phyloP scores from a whole-genome alignment of 2,888 invertebrate genomes.

The Melikaiella ostensackeni region DNA sequence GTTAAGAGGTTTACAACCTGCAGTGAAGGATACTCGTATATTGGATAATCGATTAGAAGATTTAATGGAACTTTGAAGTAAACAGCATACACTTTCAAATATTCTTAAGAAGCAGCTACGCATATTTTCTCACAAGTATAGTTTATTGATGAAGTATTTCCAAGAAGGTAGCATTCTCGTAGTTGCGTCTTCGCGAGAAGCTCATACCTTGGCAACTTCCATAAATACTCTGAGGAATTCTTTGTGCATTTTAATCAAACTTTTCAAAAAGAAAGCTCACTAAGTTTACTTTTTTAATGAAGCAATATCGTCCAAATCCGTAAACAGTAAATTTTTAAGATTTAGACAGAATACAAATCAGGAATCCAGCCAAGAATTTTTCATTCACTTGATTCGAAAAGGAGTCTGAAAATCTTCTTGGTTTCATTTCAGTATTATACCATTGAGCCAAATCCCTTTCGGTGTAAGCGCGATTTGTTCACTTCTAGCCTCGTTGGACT shows the following conservation, averaged over 20 bases:
- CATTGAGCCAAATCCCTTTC: too few species aligned
- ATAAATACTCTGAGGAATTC: background rate
- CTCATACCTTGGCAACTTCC: background rate
- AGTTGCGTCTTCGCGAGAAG: background rate
- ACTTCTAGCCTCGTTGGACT: too few species aligned
- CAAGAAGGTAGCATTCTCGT: background rate
- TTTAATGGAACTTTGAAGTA: background rate
- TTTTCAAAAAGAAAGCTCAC: background rate
- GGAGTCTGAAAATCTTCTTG: too few species aligned
- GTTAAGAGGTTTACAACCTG: background rate
- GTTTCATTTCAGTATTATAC: too few species aligned
- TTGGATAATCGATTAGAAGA: background rate
- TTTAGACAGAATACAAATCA: too few species aligned
- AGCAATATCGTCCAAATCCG: background rate
- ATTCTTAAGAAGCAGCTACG: background rate
- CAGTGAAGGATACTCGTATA: background rate
- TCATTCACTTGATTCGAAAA: too few species aligned
- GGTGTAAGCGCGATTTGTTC: too few species aligned
- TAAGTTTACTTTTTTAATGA: background rate
- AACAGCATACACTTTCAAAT: background rate
- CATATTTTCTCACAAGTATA: background rate
- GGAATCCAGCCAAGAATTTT: too few species aligned
- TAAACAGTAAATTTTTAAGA: too few species aligned
- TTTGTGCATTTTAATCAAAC: background rate
- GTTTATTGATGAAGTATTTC: background rate